Evolutionary conservation across 2,888 invertebrate species (phyloP), one percentile per base, ranked within the genome.

Genomic region (Agrilus cyanescens): DNA sequence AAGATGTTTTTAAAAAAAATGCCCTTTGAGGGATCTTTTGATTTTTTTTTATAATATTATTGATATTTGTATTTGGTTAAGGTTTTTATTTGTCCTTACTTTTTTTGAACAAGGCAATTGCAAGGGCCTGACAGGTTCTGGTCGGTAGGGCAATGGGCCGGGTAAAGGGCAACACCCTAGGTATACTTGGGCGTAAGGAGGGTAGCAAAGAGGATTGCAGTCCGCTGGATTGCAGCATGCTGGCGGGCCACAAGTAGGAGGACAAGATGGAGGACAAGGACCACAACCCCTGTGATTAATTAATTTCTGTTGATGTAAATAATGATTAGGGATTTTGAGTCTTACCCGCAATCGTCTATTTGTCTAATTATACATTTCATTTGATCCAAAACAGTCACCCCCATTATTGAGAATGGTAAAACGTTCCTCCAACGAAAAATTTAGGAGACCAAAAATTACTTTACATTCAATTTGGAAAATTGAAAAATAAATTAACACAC

Each of bases 81-180:
- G 5, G 12, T 25, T 29, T 16, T 7, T 13, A 34, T 38, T 14
- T 30, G 1, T 13, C 13, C 14, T 20, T 14, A 25, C 4, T 8
- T 4, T 6, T 18, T 16, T 8, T 35, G 41, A 10, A 41, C 56
- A 55, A 5, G 61, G 60, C 16, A 62, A 36, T 41, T 48, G 50
- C 8, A 62, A 50, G 4, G 62, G 62, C 46, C 57, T 58, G 3
- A 62, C 61, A 12, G 61, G 61, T 43, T 57, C 41, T 4, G 62
- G 61, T 15, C 38, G 45, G 4, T 60, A 61, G 8, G 62, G 62
- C 2, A 55, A 57, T 39, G 53, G 43, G 16, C 56, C 56, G 7
- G 60, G 59, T 20, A 61, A 60, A 12, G 62, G 60, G 37, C 51
- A 51, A 14, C 38, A 25, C 5, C 57, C 52, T 55, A 60, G 57